A percentile compares a stretch with the other conserved stretches of the same genome.
Conservation (phyloP, 2,113 vertebrate species). For the Phylloscopus trochilus region DNA sequence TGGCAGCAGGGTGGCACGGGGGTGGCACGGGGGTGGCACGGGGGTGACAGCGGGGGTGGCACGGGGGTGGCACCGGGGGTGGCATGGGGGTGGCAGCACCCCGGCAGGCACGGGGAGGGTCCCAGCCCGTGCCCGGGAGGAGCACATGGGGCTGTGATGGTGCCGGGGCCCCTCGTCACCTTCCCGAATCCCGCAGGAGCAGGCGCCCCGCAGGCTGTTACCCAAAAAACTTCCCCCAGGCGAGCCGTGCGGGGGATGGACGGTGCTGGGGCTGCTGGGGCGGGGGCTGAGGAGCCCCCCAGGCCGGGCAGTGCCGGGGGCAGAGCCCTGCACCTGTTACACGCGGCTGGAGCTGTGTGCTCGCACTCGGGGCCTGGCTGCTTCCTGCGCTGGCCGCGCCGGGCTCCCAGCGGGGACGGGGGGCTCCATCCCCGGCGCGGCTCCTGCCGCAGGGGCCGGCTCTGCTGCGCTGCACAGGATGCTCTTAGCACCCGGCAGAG, state of each 20-base stretch:
- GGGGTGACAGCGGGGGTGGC: too few species aligned
- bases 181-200: neutral
- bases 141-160: fast-evolving
- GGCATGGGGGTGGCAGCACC: neutral
- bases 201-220: neutral
- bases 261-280: neutral
- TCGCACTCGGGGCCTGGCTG: neutral
- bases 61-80: too few species aligned
- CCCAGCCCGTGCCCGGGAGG: neutral
- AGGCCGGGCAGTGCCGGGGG: neutral
- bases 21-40: too few species aligned
- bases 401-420: fast-evolving
- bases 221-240: neutral
- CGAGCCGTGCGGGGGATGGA: neutral
- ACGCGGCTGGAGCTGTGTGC: fast-evolving
- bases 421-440: fast-evolving
- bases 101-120: neutral
- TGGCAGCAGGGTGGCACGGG: neutral
- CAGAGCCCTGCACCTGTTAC: neutral
- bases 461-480: neutral
- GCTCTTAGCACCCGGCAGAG: neutral
- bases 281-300: neutral
- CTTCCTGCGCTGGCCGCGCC: fast-evolving
- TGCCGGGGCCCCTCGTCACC: neutral
- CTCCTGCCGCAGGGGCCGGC: neutral